Base-by-base conservation (phyloP, 2,888 invertebrate genomes). In the Thecocarcelia acutangulata region DNA sequence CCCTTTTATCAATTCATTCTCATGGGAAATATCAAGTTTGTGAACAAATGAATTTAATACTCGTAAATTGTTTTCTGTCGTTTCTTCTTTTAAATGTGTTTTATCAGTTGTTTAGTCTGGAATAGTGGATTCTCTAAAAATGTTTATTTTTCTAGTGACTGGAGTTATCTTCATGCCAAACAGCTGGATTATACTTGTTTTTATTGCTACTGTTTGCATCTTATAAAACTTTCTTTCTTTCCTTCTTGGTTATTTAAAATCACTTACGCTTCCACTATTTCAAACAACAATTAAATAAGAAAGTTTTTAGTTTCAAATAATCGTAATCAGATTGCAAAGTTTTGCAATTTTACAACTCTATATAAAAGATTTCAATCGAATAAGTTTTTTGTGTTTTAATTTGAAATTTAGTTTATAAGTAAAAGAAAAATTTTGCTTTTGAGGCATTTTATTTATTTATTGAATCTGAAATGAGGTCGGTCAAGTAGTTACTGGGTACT, bases 221-320 rank as follows among this genome's bases (percentile, higher is more conserved):
- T 3, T 44, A 56, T 0, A 40, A 40, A 72, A 72, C 59, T 72
- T 72, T 72, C 72, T 72, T 48, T 59, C 37, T 5, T 24, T 24
- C 3, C 5, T 24, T 24, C 3, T 24, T 37, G 15, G 24, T 48
- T 8, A 24, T 24, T 11, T n/a, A 48, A 48, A 8, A 59, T 40
- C 24, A 70, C 48, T 70, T 48, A 50, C 59, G 59, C 70, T 70
- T 70, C 21, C 40, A 21, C 19, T 15, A 21, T 40, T 48, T 42
- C 24, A 17, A 50, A 3, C 8, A 58, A 50, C 70, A 70, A 70
- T 70, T 70, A 70, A 59, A 50, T 9, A 46, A 4, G 13, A n/a
- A n/a, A 59, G 44, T 54, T 56, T 42, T 33, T 33, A 15, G 13
- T 17, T 28, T 28, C 28, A 21, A 44, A 33, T 19, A 44, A 11